These are phyloP conservation scores for Furnarius figulus DNA, from an alignment of 2,113 vertebrate species.

Conservation along the genomic window DNA sequence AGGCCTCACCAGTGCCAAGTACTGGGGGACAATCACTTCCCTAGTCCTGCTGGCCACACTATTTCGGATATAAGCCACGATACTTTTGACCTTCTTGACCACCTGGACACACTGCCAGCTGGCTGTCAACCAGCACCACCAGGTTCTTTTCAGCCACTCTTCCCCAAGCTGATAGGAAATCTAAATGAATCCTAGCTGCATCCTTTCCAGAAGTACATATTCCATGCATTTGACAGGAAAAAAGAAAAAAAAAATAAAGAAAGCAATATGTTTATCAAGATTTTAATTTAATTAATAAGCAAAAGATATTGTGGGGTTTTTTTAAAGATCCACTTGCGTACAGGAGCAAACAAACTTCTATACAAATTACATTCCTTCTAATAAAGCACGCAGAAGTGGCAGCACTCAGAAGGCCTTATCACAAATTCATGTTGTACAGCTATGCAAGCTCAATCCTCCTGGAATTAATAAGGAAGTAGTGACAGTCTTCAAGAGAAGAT, in stretches of 20 bases:
- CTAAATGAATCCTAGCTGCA: neutral
- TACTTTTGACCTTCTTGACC: neutral
- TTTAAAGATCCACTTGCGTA: neutral
- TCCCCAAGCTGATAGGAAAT: neutral
- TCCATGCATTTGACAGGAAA: neutral
- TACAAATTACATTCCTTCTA: neutral
- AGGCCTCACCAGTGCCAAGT: neutral
- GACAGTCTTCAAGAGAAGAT: neutral
- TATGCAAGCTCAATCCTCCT: neutral
- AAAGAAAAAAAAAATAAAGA: neutral
- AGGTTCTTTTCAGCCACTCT: neutral
- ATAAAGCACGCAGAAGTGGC: neutral
- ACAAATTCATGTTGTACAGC: neutral
- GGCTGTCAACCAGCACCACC: neutral
- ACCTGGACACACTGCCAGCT: neutral
- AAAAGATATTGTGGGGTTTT: neutral
- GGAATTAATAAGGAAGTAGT: neutral
- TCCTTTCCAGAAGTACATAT: neutral
- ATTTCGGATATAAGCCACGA: neutral
- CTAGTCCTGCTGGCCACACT: neutral
- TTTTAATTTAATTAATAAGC: neutral
- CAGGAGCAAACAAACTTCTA: neutral
- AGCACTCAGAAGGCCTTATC: neutral
- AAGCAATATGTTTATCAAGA: neutral
- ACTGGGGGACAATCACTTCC: neutral